These are phyloP conservation scores for Cettia cetti DNA, from an alignment of 2,113 vertebrate genomes.

Conservation along the genomic window DNA sequence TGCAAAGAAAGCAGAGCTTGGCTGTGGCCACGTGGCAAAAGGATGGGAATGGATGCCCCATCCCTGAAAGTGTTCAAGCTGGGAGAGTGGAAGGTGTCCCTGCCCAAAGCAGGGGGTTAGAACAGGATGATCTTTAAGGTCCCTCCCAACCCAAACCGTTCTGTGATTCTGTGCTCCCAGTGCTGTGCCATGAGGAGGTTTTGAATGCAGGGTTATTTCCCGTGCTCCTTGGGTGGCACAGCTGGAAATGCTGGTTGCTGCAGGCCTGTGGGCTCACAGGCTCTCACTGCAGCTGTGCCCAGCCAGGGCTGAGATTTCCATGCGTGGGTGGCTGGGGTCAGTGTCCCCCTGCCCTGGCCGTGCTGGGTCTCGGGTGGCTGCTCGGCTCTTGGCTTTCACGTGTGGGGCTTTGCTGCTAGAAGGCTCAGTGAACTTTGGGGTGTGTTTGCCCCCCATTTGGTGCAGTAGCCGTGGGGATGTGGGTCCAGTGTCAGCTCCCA, in stretches of 20 bases:
- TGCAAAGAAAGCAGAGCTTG: background rate
- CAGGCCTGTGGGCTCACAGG: accelerated
- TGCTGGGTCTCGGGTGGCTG: accelerated
- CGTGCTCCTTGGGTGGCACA: accelerated
- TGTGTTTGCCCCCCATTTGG: accelerated
- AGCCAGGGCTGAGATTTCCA: accelerated
- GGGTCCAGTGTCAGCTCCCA: background rate
- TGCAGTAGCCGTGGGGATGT: accelerated
- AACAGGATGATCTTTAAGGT: background rate
- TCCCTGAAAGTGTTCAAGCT: background rate
- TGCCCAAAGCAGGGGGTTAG: background rate
- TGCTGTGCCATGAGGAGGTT: accelerated
- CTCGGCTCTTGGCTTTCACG: background rate
- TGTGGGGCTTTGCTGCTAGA: background rate
- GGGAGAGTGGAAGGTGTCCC: background rate
- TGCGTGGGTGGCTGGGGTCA: background rate
- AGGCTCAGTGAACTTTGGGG: background rate
- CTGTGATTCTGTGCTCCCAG: too few relatives aligned
- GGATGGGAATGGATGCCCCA: background rate
- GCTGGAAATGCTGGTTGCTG: background rate
- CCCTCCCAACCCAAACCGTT: background rate
- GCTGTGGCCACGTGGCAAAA: accelerated
- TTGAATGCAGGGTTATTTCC: accelerated
- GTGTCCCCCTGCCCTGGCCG: accelerated
- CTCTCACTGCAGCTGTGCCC: background rate